Evolutionary conservation across 2,888 invertebrate species (phyloP), one percentile per base, ranked within the genome.

Genomic region (Dynastes grantii): DNA sequence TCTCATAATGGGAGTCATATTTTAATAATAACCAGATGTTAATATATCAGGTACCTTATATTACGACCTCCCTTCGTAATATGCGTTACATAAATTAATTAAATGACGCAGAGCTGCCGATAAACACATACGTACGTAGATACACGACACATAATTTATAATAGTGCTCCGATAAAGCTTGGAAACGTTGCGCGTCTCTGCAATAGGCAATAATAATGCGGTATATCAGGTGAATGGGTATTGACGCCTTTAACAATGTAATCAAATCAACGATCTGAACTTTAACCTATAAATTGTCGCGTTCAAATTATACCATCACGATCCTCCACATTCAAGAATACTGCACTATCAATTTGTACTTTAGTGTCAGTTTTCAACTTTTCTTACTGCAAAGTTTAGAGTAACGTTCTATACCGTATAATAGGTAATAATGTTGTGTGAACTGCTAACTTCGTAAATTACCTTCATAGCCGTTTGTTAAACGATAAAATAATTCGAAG

Each of bases 21-120:
- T 55, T 55, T 55, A 55, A n/a, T 8, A 55, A 55, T 16, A 55
- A n/a, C 16, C 55, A n/a, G 55, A 13, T 55, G 16, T 55, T 55
- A 55, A 55, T 55, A 61, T 22, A 29, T 29, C 61, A 22, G 29
- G 9, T 61, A 9, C 55, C 55, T 6, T n/a, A 8, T 22, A 55
- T 55, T 6, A 22, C 55, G 37, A 45, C 11, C 45, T 45, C 45
- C 45, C 16, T 9, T 1, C 9, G 40, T 49, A 68, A 11, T 51
- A 27, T 51, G 29, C 6, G 45, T 22, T 68, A 49, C 51, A 68
- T 68, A 68, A 68, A 68, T 68, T 49, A 68, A 68, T 68, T 68
- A 68, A 68, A 51, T 22, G 27, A 6, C 68, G 49, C 11, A 29
- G 8, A 22, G 49, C 49, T 68, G 27, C 68, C 68, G 29, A 49